These are phyloP conservation scores for Bolinopsis microptera DNA, from an alignment of 37 sponge, comb jelly and placozoan genomes.

Conservation along the genomic window DNA sequence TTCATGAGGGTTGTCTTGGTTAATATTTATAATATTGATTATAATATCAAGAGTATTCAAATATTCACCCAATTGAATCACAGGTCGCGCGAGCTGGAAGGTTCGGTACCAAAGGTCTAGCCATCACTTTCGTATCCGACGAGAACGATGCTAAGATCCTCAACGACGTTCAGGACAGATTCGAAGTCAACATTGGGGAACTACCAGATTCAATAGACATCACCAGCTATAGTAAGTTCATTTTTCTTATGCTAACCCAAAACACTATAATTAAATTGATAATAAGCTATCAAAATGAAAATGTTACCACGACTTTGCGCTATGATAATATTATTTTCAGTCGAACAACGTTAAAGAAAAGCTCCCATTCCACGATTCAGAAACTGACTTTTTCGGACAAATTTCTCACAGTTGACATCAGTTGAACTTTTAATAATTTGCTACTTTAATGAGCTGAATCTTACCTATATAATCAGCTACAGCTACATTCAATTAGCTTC, in stretches of 20 bases:
- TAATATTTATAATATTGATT: not conserved
- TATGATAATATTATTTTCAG: too few species aligned
- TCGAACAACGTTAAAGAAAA: not conserved
- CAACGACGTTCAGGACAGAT: constrained; percentile 95
- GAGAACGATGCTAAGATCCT: constrained; percentile 90
- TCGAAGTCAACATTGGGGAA: constrained; percentile 95
- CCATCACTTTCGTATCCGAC: constrained; percentile 95
- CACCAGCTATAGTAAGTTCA: constrained; percentile 93
- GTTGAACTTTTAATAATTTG: not conserved
- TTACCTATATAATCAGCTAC: not conserved
- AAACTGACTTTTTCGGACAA: not conserved
- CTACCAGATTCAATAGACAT: constrained; percentile 95
- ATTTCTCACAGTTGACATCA: not conserved
- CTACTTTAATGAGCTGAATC: not conserved
- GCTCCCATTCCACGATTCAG: not conserved
- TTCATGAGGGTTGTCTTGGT: too few species aligned
- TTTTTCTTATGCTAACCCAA: too few species aligned
- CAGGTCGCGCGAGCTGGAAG: constrained; percentile 98
- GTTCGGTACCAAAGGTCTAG: constrained; percentile 97
- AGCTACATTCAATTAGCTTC: not conserved
- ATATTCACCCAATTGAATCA: not conserved
- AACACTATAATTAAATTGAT: too few species aligned
- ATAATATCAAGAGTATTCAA: too few species aligned
- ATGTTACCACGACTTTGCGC: too few species aligned
- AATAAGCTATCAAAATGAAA: too few species aligned